Evolutionary conservation across 2,113 vertebrate species (phyloP).

Genomic region (Hemiscyllium ocellatum): DNA sequence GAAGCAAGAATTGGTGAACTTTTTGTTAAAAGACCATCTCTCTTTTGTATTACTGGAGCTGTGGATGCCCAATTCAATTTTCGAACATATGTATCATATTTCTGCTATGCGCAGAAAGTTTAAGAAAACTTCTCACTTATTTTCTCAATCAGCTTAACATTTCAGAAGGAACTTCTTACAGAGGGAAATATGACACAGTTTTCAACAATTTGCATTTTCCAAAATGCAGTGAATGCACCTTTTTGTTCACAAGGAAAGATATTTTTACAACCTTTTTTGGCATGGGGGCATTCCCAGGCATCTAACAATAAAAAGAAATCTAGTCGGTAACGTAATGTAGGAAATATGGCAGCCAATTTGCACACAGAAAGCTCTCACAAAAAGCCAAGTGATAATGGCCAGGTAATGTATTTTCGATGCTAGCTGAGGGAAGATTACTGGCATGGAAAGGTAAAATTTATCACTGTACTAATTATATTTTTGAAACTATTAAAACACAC

Average conservation of each 20-base stretch:
- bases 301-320: neutral
- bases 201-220: neutral
- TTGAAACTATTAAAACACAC: neutral
- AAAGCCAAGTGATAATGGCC: neutral
- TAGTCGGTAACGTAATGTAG: neutral
- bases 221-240: neutral
- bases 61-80: neutral
- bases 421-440: neutral
- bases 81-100: neutral
- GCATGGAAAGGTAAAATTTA: neutral
- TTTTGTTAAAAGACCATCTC: neutral
- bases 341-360: neutral
- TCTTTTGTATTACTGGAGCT: neutral
- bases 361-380: neutral
- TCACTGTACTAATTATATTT: neutral
- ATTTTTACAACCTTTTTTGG: neutral
- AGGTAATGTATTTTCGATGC: neutral
- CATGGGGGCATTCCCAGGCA: neutral
- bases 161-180: neutral
- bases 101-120: neutral
- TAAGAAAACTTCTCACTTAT: neutral
- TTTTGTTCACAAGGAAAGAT: neutral
- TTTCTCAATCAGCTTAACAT: neutral
- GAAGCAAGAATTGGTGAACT: neutral
- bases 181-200: neutral